A percentile compares a stretch with the other conserved stretches of the same genome.
Evolutionary conservation across 2,113 vertebrate species (phyloP).

Genomic region (Theropithecus gelada): DNA sequence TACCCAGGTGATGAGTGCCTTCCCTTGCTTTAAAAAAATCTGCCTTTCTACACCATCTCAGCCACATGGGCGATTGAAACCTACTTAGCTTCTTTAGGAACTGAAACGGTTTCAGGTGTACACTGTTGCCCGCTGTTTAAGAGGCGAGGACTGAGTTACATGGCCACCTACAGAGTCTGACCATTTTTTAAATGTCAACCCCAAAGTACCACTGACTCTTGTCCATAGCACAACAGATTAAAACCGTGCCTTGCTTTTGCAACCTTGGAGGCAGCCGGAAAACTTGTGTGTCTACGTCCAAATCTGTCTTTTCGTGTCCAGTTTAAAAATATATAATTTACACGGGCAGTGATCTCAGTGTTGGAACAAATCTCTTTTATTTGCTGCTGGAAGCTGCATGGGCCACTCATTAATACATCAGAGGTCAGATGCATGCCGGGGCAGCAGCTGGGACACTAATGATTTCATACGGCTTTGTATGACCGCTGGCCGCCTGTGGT

Average conservation of each 20-base stretch:
- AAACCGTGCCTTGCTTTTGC: background rate
- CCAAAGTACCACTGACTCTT: too few relatives aligned
- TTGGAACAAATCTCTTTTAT: conserved; percentile 77
- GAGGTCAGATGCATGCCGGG: conserved; percentile 80
- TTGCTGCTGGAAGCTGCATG: conserved; percentile 81
- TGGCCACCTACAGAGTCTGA: background rate
- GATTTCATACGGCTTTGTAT: conserved; percentile 82
- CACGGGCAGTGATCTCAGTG: conserved; percentile 42
- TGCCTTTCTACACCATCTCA: background rate
- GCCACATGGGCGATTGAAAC: background rate
- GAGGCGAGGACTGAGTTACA: conserved; percentile 29
- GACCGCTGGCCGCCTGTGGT: conserved; percentile 78
- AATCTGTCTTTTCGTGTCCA: background rate
- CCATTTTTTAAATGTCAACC: background rate
- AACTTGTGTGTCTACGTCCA: background rate
- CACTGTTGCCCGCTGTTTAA: background rate
- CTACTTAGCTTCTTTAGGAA: background rate
- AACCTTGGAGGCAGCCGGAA: background rate
- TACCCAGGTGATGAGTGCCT: too few relatives aligned
- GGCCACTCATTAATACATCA: conserved; percentile 80
- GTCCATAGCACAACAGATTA: background rate
- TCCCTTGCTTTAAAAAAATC: background rate
- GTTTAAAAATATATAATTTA: conserved; percentile 39
- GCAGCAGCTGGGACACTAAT: conserved; percentile 84
- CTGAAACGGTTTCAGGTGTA: background rate